Percentiles rank a stretch among this genome's conserved stretches.
Conservation (phyloP, 2,888 invertebrate genomes). For the Caenorhabditis sulstoni region DNA sequence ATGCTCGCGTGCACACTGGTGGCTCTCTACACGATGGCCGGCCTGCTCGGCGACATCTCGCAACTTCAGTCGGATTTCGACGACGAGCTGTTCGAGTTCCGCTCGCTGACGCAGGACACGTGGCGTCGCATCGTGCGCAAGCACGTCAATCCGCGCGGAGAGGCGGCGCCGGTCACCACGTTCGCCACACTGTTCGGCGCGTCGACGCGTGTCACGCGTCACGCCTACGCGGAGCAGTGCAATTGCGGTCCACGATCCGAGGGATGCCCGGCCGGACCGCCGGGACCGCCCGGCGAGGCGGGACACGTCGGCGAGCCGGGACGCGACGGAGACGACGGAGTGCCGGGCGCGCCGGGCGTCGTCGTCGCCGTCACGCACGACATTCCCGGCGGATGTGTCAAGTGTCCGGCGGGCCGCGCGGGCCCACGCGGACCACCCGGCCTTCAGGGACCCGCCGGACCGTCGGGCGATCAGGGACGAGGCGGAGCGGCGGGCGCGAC, state of each 20-base stretch:
- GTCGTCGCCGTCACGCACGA: conserved; percentile 71
- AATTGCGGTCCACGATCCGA: conserved; percentile 68
- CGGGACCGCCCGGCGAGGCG: conserved; percentile 67
- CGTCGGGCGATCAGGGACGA: conserved; percentile 60
- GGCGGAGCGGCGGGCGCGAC: conserved; percentile 61
- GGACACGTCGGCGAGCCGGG: conserved; percentile 68
- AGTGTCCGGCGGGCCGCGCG: conserved; percentile 64
- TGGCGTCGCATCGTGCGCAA: conserved; percentile 68
- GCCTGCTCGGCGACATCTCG: conserved; percentile 62
- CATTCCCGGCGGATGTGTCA: conserved; percentile 72
- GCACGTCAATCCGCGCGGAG: conserved; percentile 61
- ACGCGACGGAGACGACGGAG: conserved; percentile 66
- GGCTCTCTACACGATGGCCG: conserved; percentile 62
- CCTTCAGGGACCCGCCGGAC: conserved; percentile 60
- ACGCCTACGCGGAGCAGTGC: conserved; percentile 65
- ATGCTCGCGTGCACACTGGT: conserved; percentile 54
- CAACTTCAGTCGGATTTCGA: conserved; percentile 65
- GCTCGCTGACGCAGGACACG: conserved; percentile 67
- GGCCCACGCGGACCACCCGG: conserved; percentile 62
- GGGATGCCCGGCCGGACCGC: conserved; percentile 73
- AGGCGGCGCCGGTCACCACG: too few species aligned
- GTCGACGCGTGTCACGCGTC: conserved; percentile 57
- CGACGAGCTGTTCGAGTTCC: conserved; percentile 63
- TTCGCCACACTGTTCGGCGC: conserved; percentile 64
- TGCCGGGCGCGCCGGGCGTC: conserved; percentile 69